Base-by-base conservation (phyloP, 30 jellyfish, hydroid and myxozoan genomes). In the Phacellophora camtschatica region DNA sequence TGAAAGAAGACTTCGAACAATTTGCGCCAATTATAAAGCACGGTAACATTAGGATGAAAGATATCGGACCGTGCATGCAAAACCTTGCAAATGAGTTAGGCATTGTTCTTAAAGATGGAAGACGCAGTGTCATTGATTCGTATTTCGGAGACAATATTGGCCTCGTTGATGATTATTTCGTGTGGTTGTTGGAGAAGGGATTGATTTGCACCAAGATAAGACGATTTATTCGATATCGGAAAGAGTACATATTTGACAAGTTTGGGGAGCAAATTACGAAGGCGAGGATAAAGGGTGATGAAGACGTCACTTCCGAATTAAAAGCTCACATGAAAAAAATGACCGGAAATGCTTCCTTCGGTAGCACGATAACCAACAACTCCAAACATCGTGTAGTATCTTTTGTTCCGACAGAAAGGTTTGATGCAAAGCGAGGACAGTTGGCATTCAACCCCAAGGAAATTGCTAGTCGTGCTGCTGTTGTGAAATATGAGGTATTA, bases 1-100 rank as follows among this genome's bases (percentile, higher is more conserved):
- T 49, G 39, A 51, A 36, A 49, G 63, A 32, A 1, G 19, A 27
- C 1, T 72, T 49, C 51, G 63, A 25, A 16, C 71, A 72, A 16
- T 72, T 72, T 72, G 74, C 86, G 1, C 86, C 74, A 2, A 72
- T 72, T 6, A 50, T 72, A 28, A 69, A 69, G 54, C 83, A 69
- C 13, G 83, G 70, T 9, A 9, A 22, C 24, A 48, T 69, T 1
- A 69, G 48, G 11, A 32, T 15, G 31, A 37, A 69, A 42, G 83
- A 69, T 24, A 69, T 69, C 6, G 83, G 74, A 28, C 46, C n/a
- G 3, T 72, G 31, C 37, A 72, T 71, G 73, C 36, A 71, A 71
- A 35, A 48, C 1, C 12, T 39, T 3, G 49, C 67, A 1, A 58
- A 68, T 3, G 28, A 33, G 37, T 25, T 6, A 22, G n/a, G n/a